Percentiles rank a stretch among this genome's conserved stretches.
These are phyloP conservation scores for Pseudochromis fuscus DNA, from an alignment of 2,797 vertebrate genomes.

Conservation along the genomic window DNA sequence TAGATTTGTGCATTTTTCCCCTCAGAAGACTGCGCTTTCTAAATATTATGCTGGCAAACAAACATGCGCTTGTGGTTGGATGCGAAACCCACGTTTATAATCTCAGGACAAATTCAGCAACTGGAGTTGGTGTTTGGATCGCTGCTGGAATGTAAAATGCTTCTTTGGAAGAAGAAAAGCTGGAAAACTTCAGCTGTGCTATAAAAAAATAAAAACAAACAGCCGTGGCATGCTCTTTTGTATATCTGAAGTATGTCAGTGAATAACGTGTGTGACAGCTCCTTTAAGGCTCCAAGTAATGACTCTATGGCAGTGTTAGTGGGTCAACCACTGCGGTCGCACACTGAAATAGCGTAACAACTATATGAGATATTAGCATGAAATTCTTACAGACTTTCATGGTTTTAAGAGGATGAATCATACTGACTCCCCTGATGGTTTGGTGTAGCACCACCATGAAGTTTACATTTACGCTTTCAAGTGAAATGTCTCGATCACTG, in stretches of 20 bases:
- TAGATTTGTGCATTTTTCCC: conserved; percentile 38
- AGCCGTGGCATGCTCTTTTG: conserved; percentile 1
- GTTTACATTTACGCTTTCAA: neutral
- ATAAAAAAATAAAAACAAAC: conserved; percentile 30
- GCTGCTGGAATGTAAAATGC: conserved; percentile 60
- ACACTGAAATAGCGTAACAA: neutral
- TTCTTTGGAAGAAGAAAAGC: conserved; percentile 42
- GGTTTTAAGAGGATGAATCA: neutral
- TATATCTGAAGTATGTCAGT: conserved; percentile 14
- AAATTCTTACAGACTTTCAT: neutral
- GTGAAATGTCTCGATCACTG: neutral
- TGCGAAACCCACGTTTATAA: conserved; percentile 63
- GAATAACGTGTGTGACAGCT: neutral
- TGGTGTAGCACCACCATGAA: neutral
- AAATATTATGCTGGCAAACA: conserved; percentile 71
- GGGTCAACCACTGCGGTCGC: neutral
- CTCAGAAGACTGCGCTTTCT: conserved; percentile 49
- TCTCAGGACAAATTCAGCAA: conserved; percentile 63
- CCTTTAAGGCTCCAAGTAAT: neutral
- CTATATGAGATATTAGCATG: neutral
- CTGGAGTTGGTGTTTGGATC: conserved; percentile 51
- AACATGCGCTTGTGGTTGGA: conserved; percentile 70
- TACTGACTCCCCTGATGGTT: neutral
- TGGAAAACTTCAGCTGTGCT: conserved; percentile 25
- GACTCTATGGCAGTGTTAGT: neutral